Evolutionary conservation across 2,888 invertebrate genomes (phyloP).

Genomic region (Formica aserva): DNA sequence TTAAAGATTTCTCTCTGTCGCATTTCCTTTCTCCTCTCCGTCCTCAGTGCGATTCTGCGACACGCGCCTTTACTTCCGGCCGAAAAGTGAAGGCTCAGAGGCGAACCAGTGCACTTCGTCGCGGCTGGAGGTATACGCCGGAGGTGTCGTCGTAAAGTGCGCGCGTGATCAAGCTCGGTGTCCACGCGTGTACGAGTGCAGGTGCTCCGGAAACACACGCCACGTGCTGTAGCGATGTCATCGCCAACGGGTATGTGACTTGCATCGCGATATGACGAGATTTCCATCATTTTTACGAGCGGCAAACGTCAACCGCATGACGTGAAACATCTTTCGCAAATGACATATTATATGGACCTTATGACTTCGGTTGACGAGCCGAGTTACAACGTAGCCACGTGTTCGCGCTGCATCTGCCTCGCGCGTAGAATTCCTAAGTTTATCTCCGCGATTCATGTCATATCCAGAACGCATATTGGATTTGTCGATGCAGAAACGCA

Average conservation of each 20-base stretch:
- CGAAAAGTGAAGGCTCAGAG: slow-evolving; percentile 55
- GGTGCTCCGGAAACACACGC: slow-evolving; percentile 63
- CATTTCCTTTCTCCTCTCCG: slow-evolving; percentile 28
- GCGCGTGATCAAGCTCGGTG: slow-evolving; percentile 43
- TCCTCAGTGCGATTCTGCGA: slow-evolving; percentile 57
- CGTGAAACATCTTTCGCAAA: slow-evolving; percentile 19
- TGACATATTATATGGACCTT: slow-evolving; percentile 34
- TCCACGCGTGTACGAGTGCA: slow-evolving; percentile 48
- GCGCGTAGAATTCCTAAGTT: slow-evolving; percentile 33
- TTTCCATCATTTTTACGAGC: slow-evolving; percentile 41
- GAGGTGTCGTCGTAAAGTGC: slow-evolving; percentile 57
- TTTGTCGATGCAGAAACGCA: slow-evolving; percentile 14
- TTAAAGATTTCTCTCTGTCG: neutral
- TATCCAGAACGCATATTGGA: neutral
- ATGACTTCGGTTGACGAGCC: slow-evolving; percentile 28
- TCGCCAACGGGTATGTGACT: slow-evolving; percentile 10
- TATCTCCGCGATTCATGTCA: slow-evolving; percentile 26
- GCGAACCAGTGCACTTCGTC: slow-evolving; percentile 27
- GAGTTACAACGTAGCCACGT: slow-evolving; percentile 36
- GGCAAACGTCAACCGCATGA: neutral
- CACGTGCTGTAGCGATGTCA: slow-evolving; percentile 38
- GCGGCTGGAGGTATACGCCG: slow-evolving; percentile 50
- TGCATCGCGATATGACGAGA: slow-evolving; percentile 15
- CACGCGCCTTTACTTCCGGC: slow-evolving; percentile 51
- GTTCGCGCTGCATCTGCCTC: slow-evolving; percentile 45